Base-by-base conservation (phyloP, 2,113 vertebrate genomes). In the Elaphurus davidianus region DNA sequence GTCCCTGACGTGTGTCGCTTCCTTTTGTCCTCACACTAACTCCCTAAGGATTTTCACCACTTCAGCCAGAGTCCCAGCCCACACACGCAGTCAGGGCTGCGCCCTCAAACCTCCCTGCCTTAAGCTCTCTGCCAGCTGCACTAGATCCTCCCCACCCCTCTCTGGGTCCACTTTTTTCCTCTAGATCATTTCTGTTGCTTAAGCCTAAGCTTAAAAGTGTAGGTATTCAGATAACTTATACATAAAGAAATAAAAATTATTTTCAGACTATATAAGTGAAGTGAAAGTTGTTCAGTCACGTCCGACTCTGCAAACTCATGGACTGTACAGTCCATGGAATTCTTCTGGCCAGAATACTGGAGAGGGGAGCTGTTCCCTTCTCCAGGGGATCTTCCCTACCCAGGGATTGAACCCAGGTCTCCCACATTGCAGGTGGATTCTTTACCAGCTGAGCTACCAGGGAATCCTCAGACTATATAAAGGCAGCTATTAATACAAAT, bases 1-100 rank as follows among this genome's bases (percentile, higher is more conserved):
- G 15, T 6, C 54, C 9, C 19, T 93, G 30, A 19, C 3, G 0
- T 11, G 33, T 0, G 3, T 40, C 15, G 5, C 54, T 60, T n/a
- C 25, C 30, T 43, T 50, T 40, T 43, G 5, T 7, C 60, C 30
- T 59, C 43, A 62, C 55, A 21, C n/a, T n/a, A 52, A 1, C 87
- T 28, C 52, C 40, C 9, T 83, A 47, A 40, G 60, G 19, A 25
- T 47, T 76, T 50, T 59, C 16, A 28, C 23, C 74, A 16, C 25
- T 30, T 62, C 76, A 36, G 45, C 57, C 33, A 5, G 21, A 40
- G 62, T 59, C 52, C 52, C 28, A 36, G 25, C 19, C 13, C 54
- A 21, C 7, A 17, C 54, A 14, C 15, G 2, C 0, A 33, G 67
- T 25, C 4, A 19, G 74, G 2, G 21, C 19, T 1, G 13, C 27